Base-by-base conservation (phyloP, 2,888 invertebrate species). In the Stenodera caucasica region DNA sequence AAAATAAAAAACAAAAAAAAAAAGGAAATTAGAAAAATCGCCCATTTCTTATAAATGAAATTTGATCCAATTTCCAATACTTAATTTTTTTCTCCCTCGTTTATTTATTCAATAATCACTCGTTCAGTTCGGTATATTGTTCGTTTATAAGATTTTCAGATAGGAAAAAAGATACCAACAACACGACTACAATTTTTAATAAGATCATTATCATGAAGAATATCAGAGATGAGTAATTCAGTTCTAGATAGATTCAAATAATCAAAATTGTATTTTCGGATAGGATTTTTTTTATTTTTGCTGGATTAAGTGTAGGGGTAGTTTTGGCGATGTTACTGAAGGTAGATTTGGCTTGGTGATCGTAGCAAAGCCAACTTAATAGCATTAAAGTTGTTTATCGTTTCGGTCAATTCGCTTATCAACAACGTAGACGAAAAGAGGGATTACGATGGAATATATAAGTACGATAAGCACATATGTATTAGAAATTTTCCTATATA, bases 361-460 rank as follows among this genome's bases (percentile, higher is more conserved):
- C 21, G 45, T 9, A 21, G 1, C n/a, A 45, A 45, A 45, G 12
- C 21, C 23, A 45, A 57, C 49, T 58, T 61, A 58, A 52, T 61
- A 52, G 57, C 61, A 58, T 58, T 58, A 56, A 51, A 54, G 53
- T 56, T 59, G 59, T 59, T 59, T 63, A 63, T 59, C 57, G 63
- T 52, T 14, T 55, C 35, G 55, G 62, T 58, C 58, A 58, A 62
- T 62, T 58, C 62, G 62, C 50, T 62, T 62, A 58, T 61, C 61
- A 51, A 32, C 32, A n/a, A 54, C 21, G 12, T 61, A 50, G 35
- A 32, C 21, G 54, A 54, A 55, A 32, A 49, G 32, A 23, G 59
- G 59, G 59, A 63, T 63, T 63, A 53, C 50, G 56, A 26, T 32
- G 55, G 52, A 51, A 57, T 26, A 45, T 53, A 56, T 51, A 50